phyloP scores from a whole-genome alignment of 1,140 invertebrate species.

The Drosophila mojavensis region DNA sequence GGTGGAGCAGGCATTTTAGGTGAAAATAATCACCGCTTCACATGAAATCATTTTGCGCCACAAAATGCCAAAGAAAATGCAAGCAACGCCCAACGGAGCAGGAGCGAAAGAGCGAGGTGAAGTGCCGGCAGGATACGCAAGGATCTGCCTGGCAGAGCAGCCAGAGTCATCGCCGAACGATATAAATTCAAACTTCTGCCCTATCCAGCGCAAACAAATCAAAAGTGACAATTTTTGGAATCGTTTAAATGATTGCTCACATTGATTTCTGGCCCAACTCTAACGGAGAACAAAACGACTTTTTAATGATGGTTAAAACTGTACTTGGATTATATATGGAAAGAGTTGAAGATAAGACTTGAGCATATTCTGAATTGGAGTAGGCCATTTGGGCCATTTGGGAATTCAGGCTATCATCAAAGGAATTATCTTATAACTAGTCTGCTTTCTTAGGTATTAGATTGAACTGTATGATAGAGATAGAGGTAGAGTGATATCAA shows the following conservation, averaged over 20 bases:
- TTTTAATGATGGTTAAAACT: not conserved
- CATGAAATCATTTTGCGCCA: slow-evolving; percentile 81
- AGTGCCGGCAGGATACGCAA: slow-evolving; percentile 38
- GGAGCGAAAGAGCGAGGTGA: not conserved
- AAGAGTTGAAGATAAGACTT: not conserved
- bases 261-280: slow-evolving; percentile 58
- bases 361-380: not conserved
- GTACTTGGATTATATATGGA: not conserved
- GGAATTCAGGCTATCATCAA: too few relatives aligned
- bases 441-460: too few relatives aligned
- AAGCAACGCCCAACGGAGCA: slow-evolving; percentile 51
- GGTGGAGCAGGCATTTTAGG: slow-evolving; percentile 60
- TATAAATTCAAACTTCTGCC: slow-evolving; percentile 57
- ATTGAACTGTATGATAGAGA: too few relatives aligned
- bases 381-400: too few relatives aligned
- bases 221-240: slow-evolving; percentile 74
- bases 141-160: slow-evolving; percentile 31
- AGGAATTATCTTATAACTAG: too few relatives aligned
- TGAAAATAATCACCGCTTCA: slow-evolving; percentile 83
- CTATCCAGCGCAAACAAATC: slow-evolving; percentile 77
- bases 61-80: slow-evolving; percentile 70
- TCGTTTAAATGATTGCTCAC: slow-evolving; percentile 71
- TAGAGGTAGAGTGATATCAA: too few relatives aligned
- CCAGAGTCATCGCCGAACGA: slow-evolving; percentile 27
- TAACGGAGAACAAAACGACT: not conserved